Conservation (phyloP, 2,888 invertebrate genomes). For the Erebia palarica region DNA sequence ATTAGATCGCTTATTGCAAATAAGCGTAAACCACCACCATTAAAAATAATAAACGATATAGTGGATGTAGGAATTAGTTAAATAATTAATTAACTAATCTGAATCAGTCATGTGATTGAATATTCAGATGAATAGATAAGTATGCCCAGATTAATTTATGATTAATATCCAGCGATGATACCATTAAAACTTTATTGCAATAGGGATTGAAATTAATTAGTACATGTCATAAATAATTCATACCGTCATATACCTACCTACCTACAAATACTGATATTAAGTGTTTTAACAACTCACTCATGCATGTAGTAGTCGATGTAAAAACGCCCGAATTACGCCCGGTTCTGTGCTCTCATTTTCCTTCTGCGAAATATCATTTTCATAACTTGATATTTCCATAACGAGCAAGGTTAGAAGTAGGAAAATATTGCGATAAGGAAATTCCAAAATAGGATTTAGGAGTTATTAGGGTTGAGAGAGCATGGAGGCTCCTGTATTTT, state of each 20-base stretch:
- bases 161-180: constrained; percentile 7
- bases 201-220: not conserved
- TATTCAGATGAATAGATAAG: too few species aligned
- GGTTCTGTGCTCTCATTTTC: constrained; percentile 22
- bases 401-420: constrained; percentile 6
- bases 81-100: too few species aligned
- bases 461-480: not conserved
- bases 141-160: too few species aligned
- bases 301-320: constrained; percentile 11
- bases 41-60: too few species aligned
- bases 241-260: constrained; percentile 20
- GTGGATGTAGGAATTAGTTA: too few species aligned
- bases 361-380: constrained; percentile 24
- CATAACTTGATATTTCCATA: constrained; percentile 22
- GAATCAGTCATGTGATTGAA: too few species aligned
- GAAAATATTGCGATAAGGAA: not conserved
- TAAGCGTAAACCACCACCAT: too few species aligned
- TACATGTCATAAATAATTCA: constrained; percentile 27
- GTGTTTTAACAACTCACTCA: constrained; percentile 14
- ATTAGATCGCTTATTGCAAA: too few species aligned
- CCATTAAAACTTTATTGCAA: constrained; percentile 15
- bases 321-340: constrained; percentile 14
- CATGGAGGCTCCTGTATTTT: not conserved
- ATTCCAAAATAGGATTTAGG: not conserved
- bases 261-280: constrained; percentile 7